Percentiles rank a stretch among this genome's conserved stretches.
phyloP scores from a whole-genome alignment of 2,888 invertebrate species.

The Euproctis similis region DNA sequence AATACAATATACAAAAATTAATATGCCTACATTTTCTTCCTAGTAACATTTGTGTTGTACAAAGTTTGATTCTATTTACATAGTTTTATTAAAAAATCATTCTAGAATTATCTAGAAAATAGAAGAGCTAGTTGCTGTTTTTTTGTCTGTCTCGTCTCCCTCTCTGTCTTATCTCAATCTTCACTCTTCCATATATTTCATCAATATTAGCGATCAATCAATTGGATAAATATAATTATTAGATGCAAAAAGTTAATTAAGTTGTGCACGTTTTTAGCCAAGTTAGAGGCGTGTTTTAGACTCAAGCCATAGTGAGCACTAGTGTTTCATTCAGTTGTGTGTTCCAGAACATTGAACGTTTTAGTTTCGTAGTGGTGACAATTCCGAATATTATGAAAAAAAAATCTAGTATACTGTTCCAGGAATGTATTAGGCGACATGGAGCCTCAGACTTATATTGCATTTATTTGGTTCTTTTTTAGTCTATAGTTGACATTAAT shows the following conservation, averaged over 20 bases:
- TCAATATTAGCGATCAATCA: conserved; percentile 47
- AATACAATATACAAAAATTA: conserved; percentile 27
- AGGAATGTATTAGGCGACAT: conserved; percentile 65
- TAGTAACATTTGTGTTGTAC: conserved; percentile 13
- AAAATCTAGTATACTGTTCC: conserved; percentile 35
- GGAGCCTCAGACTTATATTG: conserved; percentile 46
- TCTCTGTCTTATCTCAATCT: no score
- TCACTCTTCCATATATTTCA: conserved; percentile 76
- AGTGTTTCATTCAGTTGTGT: conserved; percentile 53
- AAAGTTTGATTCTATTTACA: conserved; percentile 17
- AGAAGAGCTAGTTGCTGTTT: conserved; percentile 48
- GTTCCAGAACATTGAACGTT: conserved; percentile 46
- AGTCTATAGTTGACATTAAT: conserved; percentile 16
- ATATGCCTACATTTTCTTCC: conserved; percentile 24
- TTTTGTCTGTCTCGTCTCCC: no score
- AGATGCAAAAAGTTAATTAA: conserved; percentile 43
- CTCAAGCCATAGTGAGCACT: conserved; percentile 52
- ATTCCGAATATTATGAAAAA: conserved; percentile 28
- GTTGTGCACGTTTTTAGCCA: conserved; percentile 62
- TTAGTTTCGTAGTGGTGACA: conserved; percentile 39
- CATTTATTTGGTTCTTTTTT: conserved; percentile 28
- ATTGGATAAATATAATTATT: conserved; percentile 29
- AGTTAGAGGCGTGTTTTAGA: conserved; percentile 49
- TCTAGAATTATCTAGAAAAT: conserved; percentile 46
- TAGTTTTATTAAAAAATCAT: conserved; percentile 14